phyloP scores from a whole-genome alignment of 2,797 vertebrate species.

The Lophotriccus pileatus region DNA sequence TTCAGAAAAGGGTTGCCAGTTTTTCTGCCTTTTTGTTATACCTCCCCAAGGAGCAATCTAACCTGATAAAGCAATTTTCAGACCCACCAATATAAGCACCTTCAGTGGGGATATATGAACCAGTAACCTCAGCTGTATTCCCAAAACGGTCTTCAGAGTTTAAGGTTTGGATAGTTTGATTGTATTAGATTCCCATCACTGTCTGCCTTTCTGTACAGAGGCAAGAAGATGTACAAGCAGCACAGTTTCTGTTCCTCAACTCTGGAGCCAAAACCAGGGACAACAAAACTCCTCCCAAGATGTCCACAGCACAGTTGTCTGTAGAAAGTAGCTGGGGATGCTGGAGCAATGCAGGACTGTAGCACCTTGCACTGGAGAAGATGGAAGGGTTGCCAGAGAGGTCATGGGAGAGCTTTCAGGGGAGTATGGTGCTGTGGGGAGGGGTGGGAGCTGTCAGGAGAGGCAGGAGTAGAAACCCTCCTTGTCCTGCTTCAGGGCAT shows the following conservation, averaged over 20 bases:
- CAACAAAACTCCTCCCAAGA: neutral
- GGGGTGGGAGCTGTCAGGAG: neutral
- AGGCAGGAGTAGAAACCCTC: neutral
- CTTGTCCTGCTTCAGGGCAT: neutral
- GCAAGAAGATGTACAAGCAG: neutral
- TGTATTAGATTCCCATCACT: neutral
- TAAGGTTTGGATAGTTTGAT: neutral
- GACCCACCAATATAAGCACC: neutral
- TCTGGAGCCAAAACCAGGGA: neutral
- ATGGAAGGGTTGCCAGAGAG: neutral
- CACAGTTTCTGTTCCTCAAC: neutral
- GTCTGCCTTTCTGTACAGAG: neutral
- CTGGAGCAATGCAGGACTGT: neutral
- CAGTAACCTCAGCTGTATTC: neutral
- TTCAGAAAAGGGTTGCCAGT: neutral
- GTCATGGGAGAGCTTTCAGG: neutral
- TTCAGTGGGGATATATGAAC: neutral
- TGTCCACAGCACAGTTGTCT: neutral
- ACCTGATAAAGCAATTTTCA: neutral
- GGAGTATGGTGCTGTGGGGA: neutral
- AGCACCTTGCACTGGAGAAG: neutral
- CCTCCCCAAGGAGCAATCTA: neutral
- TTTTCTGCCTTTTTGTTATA: conserved; percentile 3
- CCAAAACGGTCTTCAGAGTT: neutral
- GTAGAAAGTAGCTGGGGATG: neutral